Percentiles rank a stretch among this genome's conserved stretches.
Evolutionary conservation across 2,888 invertebrate species (phyloP).

Genomic region (Pammene aurita): DNA sequence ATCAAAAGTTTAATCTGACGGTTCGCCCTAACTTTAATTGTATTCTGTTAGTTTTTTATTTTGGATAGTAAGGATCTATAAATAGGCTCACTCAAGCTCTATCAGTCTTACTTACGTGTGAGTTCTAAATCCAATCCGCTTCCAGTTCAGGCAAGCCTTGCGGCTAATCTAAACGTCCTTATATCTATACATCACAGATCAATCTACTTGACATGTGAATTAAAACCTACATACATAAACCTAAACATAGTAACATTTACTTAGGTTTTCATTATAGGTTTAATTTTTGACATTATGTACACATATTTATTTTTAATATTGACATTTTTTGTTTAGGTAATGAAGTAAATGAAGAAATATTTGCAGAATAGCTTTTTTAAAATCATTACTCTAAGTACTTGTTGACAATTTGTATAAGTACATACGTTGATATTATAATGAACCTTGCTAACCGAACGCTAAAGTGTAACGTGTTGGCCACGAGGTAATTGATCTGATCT

Average conservation of each 20-base stretch:
- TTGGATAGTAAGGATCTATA: slow-evolving; percentile 5
- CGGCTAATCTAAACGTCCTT: neutral
- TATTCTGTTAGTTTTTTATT: neutral
- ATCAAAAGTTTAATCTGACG: neutral
- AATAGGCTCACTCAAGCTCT: slow-evolving; percentile 24
- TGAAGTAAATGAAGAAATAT: too few species aligned
- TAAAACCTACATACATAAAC: neutral
- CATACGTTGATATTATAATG: neutral
- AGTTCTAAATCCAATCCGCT: slow-evolving; percentile 21
- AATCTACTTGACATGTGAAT: neutral
- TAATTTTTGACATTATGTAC: too few species aligned
- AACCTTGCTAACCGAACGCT: neutral
- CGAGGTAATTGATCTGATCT: slow-evolving; percentile 70
- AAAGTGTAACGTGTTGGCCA: slow-evolving; percentile 42
- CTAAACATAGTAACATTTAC: neutral
- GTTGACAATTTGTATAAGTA: too few species aligned
- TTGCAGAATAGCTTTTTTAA: too few species aligned
- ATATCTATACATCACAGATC: neutral
- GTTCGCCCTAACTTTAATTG: slow-evolving; percentile 5
- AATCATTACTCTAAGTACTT: too few species aligned
- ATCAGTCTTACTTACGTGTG: slow-evolving; percentile 35
- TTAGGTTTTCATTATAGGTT: too few species aligned
- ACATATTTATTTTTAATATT: too few species aligned
- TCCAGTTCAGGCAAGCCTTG: neutral
- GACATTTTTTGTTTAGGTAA: too few species aligned